A percentile compares a stretch with the other conserved stretches of the same genome.
Conservation (phyloP, 2,888 invertebrate species). For the Thecophora atra region DNA sequence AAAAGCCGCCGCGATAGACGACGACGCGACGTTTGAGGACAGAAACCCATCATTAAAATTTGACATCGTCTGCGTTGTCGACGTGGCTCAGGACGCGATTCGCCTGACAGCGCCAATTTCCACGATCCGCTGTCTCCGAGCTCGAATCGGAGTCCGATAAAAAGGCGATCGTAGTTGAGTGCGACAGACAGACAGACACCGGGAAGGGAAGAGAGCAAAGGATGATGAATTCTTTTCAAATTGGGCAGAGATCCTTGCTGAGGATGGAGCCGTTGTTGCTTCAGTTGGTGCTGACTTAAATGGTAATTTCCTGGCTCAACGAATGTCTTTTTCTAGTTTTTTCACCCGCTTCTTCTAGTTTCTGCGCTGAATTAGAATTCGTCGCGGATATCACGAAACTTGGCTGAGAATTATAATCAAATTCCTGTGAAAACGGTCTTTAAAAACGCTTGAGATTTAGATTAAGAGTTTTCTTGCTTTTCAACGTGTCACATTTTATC, state of each 20-base stretch:
- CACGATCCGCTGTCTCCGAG: background rate
- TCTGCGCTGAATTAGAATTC: background rate
- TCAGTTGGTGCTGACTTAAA: background rate
- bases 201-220: background rate
- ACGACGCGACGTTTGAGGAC: constrained; percentile 31
- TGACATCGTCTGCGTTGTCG: constrained; percentile 32
- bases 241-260: background rate
- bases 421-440: too few species aligned
- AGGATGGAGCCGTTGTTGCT: background rate
- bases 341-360: too few species aligned
- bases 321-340: background rate
- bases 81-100: background rate
- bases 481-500: too few species aligned
- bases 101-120: constrained; percentile 24
- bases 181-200: background rate
- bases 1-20: constrained; percentile 12
- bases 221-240: background rate
- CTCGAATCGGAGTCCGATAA: constrained; percentile 20
- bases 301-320: background rate
- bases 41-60: constrained; percentile 39
- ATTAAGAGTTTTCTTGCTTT: too few species aligned
- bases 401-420: background rate
- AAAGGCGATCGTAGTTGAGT: background rate
- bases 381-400: background rate
- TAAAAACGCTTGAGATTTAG: too few species aligned